Evolutionary conservation across 1,140 invertebrate species (phyloP).

Genomic region (Drosophila kepulauana): DNA sequence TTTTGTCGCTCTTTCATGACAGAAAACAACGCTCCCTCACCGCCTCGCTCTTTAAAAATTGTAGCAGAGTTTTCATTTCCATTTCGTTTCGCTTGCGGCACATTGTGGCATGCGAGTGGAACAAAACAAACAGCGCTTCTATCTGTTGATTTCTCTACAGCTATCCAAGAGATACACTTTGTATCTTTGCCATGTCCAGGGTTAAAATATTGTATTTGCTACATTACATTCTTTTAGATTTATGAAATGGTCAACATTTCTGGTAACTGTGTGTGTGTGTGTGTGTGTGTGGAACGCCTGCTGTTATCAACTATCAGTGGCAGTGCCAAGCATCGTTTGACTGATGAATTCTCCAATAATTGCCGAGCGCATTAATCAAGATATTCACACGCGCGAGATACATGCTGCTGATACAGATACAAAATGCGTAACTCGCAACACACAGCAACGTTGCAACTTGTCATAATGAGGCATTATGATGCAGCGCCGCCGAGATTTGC

Average conservation of each 20-base stretch:
- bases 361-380: slow-evolving; percentile 57
- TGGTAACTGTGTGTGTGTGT: too few species aligned
- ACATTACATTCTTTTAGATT: background rate
- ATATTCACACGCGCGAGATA: slow-evolving; percentile 49
- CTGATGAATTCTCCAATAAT: slow-evolving; percentile 48
- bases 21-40: background rate
- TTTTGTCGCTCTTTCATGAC: background rate
- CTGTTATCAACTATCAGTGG: background rate
- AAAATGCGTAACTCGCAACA: slow-evolving; percentile 54
- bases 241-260: background rate
- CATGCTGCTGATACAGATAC: slow-evolving; percentile 31
- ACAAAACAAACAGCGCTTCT: slow-evolving; percentile 65
- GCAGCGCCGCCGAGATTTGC: slow-evolving; percentile 42
- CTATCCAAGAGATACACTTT: slow-evolving; percentile 37
- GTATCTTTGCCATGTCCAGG: background rate
- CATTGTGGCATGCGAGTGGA: slow-evolving; percentile 36
- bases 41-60: background rate
- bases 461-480: slow-evolving; percentile 57
- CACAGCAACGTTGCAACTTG: slow-evolving; percentile 38
- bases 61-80: slow-evolving; percentile 63
- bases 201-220: slow-evolving; percentile 10
- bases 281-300: background rate
- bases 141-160: slow-evolving; percentile 72
- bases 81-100: slow-evolving; percentile 5
- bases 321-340: background rate